phyloP scores from a whole-genome alignment of 2,113 vertebrate species.

The Spilogale gracilis region DNA sequence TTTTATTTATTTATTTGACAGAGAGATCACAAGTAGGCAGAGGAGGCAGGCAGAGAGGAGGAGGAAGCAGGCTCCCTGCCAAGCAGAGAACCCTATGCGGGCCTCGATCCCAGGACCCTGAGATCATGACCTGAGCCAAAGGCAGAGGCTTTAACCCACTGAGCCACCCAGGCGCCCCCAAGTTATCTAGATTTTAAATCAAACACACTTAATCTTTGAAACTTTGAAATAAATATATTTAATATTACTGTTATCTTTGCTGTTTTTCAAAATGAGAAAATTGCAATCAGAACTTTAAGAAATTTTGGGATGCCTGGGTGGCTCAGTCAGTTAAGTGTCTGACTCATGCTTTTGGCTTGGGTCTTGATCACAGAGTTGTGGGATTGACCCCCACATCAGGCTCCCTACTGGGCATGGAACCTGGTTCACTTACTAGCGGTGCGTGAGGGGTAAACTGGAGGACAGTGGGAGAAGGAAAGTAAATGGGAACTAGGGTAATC shows the following conservation, averaged over 20 bases:
- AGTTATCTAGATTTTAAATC: constrained; percentile 7
- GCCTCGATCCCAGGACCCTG: no score
- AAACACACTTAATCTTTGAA: constrained; percentile 20
- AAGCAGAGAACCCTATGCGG: no score
- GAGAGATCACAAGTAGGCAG: no score
- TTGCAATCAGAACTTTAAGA: background rate
- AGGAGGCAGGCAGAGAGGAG: no score
- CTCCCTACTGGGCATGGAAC: background rate
- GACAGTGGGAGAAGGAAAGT: no score
- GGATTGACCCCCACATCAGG: background rate
- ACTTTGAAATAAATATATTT: constrained; percentile 13
- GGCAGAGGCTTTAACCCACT: no score
- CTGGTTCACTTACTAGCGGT: background rate
- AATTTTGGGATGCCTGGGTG: background rate
- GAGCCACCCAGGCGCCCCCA: background rate
- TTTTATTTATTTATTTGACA: no score
- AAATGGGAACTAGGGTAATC: no score
- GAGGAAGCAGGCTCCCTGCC: no score
- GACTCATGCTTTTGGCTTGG: background rate
- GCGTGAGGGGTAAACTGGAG: no score
- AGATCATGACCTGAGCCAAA: no score
- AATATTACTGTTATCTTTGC: background rate
- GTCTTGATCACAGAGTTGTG: background rate
- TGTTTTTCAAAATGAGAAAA: constrained; percentile 24
- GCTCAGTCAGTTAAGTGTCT: background rate